Evolutionary conservation across 30 jellyfish, hydroid and myxozoan species (phyloP), one percentile per base, ranked within the genome.

Genomic region (Aurelia coerulea): DNA sequence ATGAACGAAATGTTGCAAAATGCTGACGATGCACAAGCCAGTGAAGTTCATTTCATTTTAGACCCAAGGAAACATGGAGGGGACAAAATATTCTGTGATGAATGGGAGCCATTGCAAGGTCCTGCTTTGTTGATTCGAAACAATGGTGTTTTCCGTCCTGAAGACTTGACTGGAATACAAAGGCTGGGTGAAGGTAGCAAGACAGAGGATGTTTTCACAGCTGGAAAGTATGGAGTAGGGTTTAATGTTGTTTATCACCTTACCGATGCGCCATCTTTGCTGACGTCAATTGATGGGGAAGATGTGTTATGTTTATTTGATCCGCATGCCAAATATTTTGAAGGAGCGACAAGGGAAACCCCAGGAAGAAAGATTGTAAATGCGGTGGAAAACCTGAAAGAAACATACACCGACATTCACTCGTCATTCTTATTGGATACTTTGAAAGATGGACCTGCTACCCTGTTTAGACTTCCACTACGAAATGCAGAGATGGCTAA

Each of bases 1-100:
- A 33, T 87, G n/a, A 53, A 88, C 11, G 97, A 88, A 54, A 60
- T 88, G 13, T 54, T 88, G 65, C 97, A 88, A 58, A 88, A 88
- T 80, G 97, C 97, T 16, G 97, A 88, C 52, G 97, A 88, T 42
- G 92, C 97, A 15, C 79, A 83, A 23, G 97, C 97, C 37, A 88
- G 90, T 0, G 87, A 88, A 73, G 90, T 88, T 33, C 50, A 62
- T 29, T 52, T 88, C 52, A 65, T 81, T 15, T 46, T 81, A 17
- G 97, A 88, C 65, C 60, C 83, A 10, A 70, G 97, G 34, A 15
- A 23, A 15, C 93, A 80, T 52, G 52, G 65, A 39, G 54, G 32
- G 13, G 71, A 58, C 23, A 71, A 66, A 5, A 82, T 88, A 12
- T 68, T 79, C 62, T 42, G 89, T 34, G 93, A 88, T 41, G 84